phyloP scores from a whole-genome alignment of 2,113 vertebrate genomes.

The Pycnonotus jocosus region DNA sequence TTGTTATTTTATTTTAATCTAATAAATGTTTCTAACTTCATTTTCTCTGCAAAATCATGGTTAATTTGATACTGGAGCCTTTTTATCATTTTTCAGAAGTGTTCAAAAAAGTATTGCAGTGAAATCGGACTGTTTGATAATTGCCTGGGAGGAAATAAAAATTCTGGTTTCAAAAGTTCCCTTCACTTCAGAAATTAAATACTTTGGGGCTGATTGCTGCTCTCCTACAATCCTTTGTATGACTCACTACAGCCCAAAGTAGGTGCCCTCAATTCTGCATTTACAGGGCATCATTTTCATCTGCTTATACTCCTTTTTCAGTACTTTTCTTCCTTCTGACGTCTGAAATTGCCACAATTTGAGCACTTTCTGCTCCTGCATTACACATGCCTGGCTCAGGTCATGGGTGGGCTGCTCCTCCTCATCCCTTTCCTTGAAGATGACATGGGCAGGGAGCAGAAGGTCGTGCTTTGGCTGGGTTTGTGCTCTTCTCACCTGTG shows the following conservation, averaged over 20 bases:
- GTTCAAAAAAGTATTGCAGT: background rate
- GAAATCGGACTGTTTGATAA: background rate
- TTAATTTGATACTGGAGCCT: background rate
- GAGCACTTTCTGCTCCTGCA: background rate
- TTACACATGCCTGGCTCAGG: background rate
- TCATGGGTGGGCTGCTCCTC: background rate
- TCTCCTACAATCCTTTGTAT: background rate
- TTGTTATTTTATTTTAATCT: background rate
- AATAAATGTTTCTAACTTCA: background rate
- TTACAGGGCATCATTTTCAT: background rate
- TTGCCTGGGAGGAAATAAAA: background rate
- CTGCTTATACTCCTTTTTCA: background rate
- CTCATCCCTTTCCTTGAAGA: background rate
- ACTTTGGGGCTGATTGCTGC: background rate
- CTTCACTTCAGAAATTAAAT: background rate
- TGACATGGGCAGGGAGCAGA: background rate
- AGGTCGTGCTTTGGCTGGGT: background rate
- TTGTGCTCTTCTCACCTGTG: accelerated
- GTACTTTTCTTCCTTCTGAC: background rate
- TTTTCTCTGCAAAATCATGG: background rate
- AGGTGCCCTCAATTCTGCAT: background rate
- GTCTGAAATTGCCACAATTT: background rate
- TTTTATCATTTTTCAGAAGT: background rate
- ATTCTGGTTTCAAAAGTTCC: background rate
- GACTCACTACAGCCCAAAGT: background rate